Base-by-base conservation (phyloP, 2,113 vertebrate species). In the Steatornis caripensis region DNA sequence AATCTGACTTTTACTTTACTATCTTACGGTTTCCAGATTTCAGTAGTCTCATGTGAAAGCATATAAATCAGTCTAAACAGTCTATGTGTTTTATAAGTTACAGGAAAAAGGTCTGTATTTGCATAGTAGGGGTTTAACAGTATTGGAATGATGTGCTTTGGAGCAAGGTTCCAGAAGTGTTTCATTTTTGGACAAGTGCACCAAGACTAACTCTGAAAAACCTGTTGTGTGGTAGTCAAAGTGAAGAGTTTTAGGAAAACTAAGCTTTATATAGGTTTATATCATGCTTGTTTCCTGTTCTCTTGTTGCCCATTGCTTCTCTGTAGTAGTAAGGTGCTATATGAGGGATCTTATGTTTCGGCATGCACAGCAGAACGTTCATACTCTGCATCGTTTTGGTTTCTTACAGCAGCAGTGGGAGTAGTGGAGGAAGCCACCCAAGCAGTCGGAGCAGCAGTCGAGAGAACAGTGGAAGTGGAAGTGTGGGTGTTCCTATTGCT, bases 401-500 rank as follows among this genome's bases (percentile, higher is more conserved):
- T 97, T 96, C 96, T 96, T 92, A 69, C 94, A 97, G 96, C 98
- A 99, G 99, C 98, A 99, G 99, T 89, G 99, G 99, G 83, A 99
- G 99, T 93, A 99, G 99, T 43, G 99, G 99, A 79, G 99, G 99
- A 79, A 99, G 99, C 97, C 99, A 99, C 95, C 99, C 99, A 15
- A 99, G 99, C 78, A 99, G 99, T 96, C 98, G 99, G 95, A 99
- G 99, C 98, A 99, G 99, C 98, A 99, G 99, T 97, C 98, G 99
- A 78, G 99, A 99, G 98, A 99, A 99, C 98, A 99, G 99, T 41
- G 99, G 99, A 85, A 99, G 99, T 66, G 99, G 99, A 90, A 99
- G 99, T n/a, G 99, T 99, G 81, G 99, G 99, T 24, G 98, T 99
- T 34, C 98, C 98, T 46, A 99, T 99, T 80, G 99, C 99, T 77